Base-by-base conservation (phyloP, 2,113 vertebrate species). In the Delphinus delphis region DNA sequence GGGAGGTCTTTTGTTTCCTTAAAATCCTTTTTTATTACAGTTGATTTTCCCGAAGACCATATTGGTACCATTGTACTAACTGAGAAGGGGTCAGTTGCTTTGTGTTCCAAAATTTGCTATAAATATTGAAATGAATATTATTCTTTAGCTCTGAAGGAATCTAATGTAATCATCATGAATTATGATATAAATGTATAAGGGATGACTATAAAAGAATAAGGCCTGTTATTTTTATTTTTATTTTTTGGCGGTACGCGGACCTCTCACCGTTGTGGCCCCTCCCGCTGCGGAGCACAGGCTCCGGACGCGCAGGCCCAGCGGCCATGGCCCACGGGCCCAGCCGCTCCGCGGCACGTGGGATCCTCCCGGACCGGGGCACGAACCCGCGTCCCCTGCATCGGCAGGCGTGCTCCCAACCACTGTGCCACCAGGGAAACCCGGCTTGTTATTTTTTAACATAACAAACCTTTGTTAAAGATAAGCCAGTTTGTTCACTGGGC, bases 71-170 rank as follows among this genome's bases (percentile, higher is more conserved):
- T 28, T 36, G 53, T 4, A 36, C 21, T 73, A 71, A 87, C 31
- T 18, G 33, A 79, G 21, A 73, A 90, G 36, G n/a, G 15, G 25
- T 91, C 18, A 62, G 28, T 74, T 93, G 47, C n/a, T 84, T 33
- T 93, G 21, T 95, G 25, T 85, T 28, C 38, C n/a, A 28, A 88
- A 88, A 88, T 12, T 53, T 93, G 41, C 41, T 88, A 0, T 53
- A 73, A 67, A 53, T 88, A 44, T 33, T 73, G 71, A 95, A 81
- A 80, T 89, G 10, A 92, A 11, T 71, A 41, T 53, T 77, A 58
- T 33, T 70, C 63, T 83, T 93, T 6, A 70, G 25, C 11, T 20
- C 26, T 63, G n/a, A 95, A 92, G 41, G 65, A 70, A 93, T 38
- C 26, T 62, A 71, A 77, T 41, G n/a, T 68, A 82, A 14, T 70